These are phyloP conservation scores for Nephrotoma appendiculata DNA, from an alignment of 2,888 invertebrate species.

Conservation along the genomic window DNA sequence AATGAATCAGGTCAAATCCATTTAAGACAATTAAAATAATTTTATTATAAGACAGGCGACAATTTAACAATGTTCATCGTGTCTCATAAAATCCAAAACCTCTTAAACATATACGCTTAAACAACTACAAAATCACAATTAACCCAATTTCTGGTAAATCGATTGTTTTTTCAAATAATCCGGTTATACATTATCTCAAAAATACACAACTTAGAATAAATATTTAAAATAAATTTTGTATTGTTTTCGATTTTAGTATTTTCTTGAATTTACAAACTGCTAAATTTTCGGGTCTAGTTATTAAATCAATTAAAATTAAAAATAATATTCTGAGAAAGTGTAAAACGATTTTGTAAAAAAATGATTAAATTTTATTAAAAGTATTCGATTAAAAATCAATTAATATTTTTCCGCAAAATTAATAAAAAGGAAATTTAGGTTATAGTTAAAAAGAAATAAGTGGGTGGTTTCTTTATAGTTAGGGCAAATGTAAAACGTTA, in stretches of 20 bases:
- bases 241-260: not conserved
- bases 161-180: not conserved
- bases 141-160: not conserved
- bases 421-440: not conserved
- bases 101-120: not conserved
- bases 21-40: not conserved
- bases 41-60: not conserved
- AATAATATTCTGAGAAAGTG: not conserved
- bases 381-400: not conserved
- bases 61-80: not conserved
- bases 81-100: not conserved
- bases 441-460: not conserved
- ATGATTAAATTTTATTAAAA: not conserved
- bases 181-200: not conserved
- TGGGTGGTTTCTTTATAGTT: not conserved
- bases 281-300: not conserved
- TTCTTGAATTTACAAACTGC: not conserved
- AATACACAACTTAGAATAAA: not conserved
- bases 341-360: not conserved
- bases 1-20: not conserved
- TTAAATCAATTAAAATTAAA: not conserved
- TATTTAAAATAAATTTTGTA: not conserved
- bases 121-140: not conserved
- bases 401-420: not conserved
- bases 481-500: not conserved